These are phyloP conservation scores for Mylabris sibirica DNA, from an alignment of 2,888 invertebrate genomes.

Conservation along the genomic window DNA sequence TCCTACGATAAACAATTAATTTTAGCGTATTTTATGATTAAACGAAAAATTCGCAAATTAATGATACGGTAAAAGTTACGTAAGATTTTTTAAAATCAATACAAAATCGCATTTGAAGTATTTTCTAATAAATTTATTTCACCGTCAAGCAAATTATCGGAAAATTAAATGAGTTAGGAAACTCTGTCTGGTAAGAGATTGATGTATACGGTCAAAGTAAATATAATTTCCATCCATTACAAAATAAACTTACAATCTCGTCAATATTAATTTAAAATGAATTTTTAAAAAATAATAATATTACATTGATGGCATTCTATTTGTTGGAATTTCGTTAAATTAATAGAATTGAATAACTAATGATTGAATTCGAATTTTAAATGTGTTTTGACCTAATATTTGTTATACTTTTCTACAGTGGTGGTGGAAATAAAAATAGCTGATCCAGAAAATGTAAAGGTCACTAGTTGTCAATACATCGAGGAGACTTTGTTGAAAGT, in stretches of 20 bases:
- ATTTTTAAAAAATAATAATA: not conserved
- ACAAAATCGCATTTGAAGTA: not conserved
- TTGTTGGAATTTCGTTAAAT: not conserved
- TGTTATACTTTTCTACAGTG: not conserved
- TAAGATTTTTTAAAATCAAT: not conserved
- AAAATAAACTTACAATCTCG: not conserved
- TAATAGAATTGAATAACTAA: not conserved
- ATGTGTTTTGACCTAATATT: not conserved
- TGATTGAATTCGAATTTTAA: not conserved
- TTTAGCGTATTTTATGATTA: no score
- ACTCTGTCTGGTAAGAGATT: not conserved
- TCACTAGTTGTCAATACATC: not conserved
- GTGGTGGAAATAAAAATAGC: not conserved
- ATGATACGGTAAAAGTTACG: not conserved
- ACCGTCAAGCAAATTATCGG: not conserved
- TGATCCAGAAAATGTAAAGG: not conserved
- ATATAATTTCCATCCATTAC: not conserved
- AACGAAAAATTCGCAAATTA: no score
- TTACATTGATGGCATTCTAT: not conserved
- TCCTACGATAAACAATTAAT: no score
- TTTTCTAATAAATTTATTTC: not conserved
- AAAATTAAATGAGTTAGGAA: constrained; percentile 4
- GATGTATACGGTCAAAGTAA: not conserved
- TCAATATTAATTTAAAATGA: not conserved
- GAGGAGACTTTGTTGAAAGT: not conserved